Conservation (phyloP, 2,113 vertebrate species). For the Zonotrichia leucophrys region DNA sequence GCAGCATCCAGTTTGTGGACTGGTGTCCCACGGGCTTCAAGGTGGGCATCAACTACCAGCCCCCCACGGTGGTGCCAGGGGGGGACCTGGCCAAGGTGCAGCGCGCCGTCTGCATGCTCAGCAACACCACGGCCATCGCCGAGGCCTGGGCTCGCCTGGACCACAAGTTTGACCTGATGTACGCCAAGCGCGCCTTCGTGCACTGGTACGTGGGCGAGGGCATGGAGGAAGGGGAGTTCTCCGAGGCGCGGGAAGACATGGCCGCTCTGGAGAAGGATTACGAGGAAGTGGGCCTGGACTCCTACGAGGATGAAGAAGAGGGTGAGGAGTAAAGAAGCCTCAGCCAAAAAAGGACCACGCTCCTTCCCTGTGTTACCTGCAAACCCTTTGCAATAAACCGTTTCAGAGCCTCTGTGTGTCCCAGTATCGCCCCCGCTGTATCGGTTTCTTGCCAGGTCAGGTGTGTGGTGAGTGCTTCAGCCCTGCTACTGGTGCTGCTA, state of each 20-base stretch:
- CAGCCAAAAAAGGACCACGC: conserved; percentile 28
- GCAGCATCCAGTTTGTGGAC: conserved; percentile 73
- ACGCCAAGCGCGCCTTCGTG: conserved; percentile 66
- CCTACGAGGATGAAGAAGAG: conserved; percentile 79
- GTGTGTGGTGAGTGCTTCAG: neutral
- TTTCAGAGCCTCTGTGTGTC: conserved; percentile 26
- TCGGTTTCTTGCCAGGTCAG: neutral
- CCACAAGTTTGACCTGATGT: conserved; percentile 65
- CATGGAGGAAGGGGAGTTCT: conserved; percentile 70
- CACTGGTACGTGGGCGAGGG: conserved; percentile 70
- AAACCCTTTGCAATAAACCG: conserved; percentile 10
- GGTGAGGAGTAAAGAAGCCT: neutral
- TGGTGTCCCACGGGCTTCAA: conserved; percentile 89
- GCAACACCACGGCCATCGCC: conserved; percentile 81
- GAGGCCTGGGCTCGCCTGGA: conserved; percentile 69
- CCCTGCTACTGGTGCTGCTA: conserved; percentile 3
- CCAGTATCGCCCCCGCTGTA: neutral
- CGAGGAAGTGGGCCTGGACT: conserved; percentile 83
- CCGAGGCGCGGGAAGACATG: conserved; percentile 65
- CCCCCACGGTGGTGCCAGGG: conserved; percentile 80
- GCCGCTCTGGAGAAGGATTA: conserved; percentile 75
- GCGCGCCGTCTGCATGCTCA: conserved; percentile 80
- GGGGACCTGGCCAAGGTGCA: conserved; percentile 83
- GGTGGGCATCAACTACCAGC: conserved; percentile 87
- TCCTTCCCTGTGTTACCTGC: neutral